These are phyloP conservation scores for Sebastes miniatus DNA, from an alignment of 2,797 vertebrate species.

Conservation along the genomic window DNA sequence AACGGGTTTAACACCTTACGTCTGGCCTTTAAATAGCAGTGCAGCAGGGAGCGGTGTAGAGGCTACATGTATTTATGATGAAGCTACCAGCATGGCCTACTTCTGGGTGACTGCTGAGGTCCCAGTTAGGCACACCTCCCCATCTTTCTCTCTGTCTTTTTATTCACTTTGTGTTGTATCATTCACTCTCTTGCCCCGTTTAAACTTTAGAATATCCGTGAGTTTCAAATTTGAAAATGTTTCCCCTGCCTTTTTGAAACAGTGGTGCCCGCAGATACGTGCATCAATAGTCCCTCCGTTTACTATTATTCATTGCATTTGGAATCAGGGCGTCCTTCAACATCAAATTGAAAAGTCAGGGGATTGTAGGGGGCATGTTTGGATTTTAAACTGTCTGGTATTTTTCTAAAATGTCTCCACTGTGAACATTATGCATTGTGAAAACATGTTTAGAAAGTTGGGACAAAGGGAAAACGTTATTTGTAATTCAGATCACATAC, in stretches of 20 bases:
- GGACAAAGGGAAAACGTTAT: background rate
- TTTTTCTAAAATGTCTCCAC: background rate
- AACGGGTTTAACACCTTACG: constrained; percentile 53
- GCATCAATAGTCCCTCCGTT: background rate
- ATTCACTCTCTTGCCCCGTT: background rate
- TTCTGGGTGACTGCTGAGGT: constrained; percentile 61
- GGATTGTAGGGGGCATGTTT: background rate
- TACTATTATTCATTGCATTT: background rate
- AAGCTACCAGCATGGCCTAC: constrained; percentile 54
- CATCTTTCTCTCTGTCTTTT: background rate
- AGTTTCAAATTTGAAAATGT: background rate
- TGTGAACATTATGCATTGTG: background rate
- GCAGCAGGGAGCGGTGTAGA: constrained; percentile 9
- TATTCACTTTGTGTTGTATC: background rate
- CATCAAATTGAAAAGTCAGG: background rate
- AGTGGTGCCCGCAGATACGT: background rate
- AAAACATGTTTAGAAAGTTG: background rate
- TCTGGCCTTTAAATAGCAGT: constrained; percentile 63
- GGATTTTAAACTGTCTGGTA: background rate
- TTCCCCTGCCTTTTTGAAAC: background rate
- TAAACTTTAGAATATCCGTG: background rate
- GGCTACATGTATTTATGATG: constrained; percentile 71
- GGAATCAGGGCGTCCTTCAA: background rate
- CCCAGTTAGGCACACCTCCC: constrained; percentile 1
- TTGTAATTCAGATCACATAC: background rate